Base-by-base conservation (phyloP, 23 tunicate species). In the Styela clava region DNA sequence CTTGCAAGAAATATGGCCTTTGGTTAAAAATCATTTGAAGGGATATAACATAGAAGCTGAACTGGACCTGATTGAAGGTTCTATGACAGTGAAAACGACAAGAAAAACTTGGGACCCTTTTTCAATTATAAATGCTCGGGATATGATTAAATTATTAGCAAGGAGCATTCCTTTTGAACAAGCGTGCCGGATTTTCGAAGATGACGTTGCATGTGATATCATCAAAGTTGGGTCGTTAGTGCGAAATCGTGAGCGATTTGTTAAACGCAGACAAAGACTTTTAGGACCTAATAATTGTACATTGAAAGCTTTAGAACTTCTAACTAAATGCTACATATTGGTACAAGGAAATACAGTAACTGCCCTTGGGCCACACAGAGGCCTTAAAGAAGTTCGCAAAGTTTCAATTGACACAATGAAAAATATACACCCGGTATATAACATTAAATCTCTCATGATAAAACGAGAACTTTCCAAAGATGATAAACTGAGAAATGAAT, bases 101-200 rank as follows among this genome's bases (percentile, higher is more conserved):
- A 79, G 95, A 24, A 85, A 88, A 89, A 94, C 98, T 5, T 94
- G 98, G 98, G 98, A 94, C 67, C 98, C 98, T 7, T 94, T 85
- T 85, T 82, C 98, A 0, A 94, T 94, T 52, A 74, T 94, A 23
- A 94, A 94, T 65, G 98, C 98, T 24, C 68, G 98, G 16, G 98
- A 94, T 73, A 44, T 94, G 78, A 94, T 94, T 2, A 94, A 94
- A 61, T 28, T 94, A 73, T 69, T 88, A 18, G 88, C 98, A 21
- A 79, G 98, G 69, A 86, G 91, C 52, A 90, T 94, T 2, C 98
- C 98, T 22, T 88, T 79, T 36, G 95, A 94, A 51, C 98, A 94
- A 69, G 94, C 98, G 2, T 78, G 83, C 37, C 86, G 88, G 20
- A 81, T 90, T 9, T 94, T 94, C 69, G 98, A 94, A 35, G 98